Conservation (phyloP, 2,113 vertebrate genomes). For the Perccottus glenii region DNA sequence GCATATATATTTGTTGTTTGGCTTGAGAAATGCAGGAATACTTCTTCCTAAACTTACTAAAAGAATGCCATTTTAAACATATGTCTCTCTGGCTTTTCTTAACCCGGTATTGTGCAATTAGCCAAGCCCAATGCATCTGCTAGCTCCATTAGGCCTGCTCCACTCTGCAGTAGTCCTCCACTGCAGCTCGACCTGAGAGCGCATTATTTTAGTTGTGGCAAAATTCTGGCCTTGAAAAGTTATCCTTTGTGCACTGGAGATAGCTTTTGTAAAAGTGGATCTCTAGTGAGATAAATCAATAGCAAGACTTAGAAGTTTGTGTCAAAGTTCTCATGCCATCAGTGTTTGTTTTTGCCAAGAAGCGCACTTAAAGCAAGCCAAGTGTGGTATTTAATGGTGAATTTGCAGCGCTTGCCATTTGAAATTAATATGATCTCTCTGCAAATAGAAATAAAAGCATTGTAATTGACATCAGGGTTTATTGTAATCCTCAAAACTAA, state of each 20-base stretch:
- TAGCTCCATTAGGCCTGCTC: conserved; percentile 67
- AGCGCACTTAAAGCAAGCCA: conserved; percentile 29
- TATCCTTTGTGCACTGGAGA: conserved; percentile 56
- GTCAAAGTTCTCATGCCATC: conserved; percentile 39
- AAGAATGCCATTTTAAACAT: conserved; percentile 38
- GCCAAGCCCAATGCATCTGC: conserved; percentile 55
- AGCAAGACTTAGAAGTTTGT: conserved; percentile 54
- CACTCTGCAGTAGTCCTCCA: conserved; percentile 54
- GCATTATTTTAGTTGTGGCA: conserved; percentile 67
- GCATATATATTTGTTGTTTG: conserved; percentile 34
- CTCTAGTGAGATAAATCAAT: conserved; percentile 58
- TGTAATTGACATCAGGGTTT: conserved; percentile 7
- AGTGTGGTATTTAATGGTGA: conserved; percentile 22
- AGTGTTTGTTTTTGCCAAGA: conserved; percentile 41
- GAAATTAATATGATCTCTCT: conserved; percentile 23
- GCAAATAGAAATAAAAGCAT: conserved; percentile 8
- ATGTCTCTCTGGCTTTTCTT: conserved; percentile 27
- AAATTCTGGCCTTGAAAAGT: conserved; percentile 60
- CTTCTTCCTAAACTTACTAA: conserved; percentile 19
- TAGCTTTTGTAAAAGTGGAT: conserved; percentile 46
- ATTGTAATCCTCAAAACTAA: conserved; percentile 13
- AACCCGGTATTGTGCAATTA: conserved; percentile 66
- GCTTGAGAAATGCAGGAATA: conserved; percentile 27
- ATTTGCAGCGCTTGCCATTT: conserved; percentile 35
- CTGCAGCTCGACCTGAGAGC: conserved; percentile 54